Base-by-base conservation (phyloP, 1,140 invertebrate species). In the Aporrectodea caliginosa region DNA sequence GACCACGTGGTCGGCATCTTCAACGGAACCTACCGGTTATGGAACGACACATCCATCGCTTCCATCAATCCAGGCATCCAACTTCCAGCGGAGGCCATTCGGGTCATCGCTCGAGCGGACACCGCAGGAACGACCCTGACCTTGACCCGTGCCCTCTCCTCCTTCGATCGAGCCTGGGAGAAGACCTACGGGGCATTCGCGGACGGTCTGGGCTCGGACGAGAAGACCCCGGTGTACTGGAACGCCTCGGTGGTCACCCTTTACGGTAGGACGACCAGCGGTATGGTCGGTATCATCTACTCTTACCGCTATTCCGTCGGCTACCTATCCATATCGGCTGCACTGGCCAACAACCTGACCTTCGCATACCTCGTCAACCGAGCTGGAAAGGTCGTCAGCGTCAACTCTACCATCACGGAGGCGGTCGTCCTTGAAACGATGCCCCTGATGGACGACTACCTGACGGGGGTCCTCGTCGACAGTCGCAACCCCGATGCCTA, bases 101-200 rank as follows among this genome's bases (percentile, higher is more conserved):
- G 80, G 1, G 81, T 83, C 0, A 78, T 85, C n/a, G 84, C 81
- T 12, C 78, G 85, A 6, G 16, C 77, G 2, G 83, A 84, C 73
- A 82, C 80, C 16, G 84, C 85, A 2, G 85, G 85, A 14, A 84
- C 84, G 29, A 85, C 85, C 14, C 75, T 73, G 33, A 82, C 81
- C 16, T 85, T 85, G 73, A 85, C 85, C 0, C 31, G 68, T 1
- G 83, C 83, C 12, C 77, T 85, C 70, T 79, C 81, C 30, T 69
- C 81, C 1, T 82, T 82, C 35, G 80, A 78, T 58, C 1, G 16
- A 0, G 74, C 77, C 16, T 85, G 85, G 85, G 72, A 80, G 30
- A 31, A 74, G 2, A 74, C 68, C 6, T 78, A 78, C 32, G 79
- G 79, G 14, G 33, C 34, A n/a, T 80, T 80, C 43, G 73, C 29